Base-by-base conservation (phyloP, 2,888 invertebrate genomes). In the Callosobruchus maculatus region DNA sequence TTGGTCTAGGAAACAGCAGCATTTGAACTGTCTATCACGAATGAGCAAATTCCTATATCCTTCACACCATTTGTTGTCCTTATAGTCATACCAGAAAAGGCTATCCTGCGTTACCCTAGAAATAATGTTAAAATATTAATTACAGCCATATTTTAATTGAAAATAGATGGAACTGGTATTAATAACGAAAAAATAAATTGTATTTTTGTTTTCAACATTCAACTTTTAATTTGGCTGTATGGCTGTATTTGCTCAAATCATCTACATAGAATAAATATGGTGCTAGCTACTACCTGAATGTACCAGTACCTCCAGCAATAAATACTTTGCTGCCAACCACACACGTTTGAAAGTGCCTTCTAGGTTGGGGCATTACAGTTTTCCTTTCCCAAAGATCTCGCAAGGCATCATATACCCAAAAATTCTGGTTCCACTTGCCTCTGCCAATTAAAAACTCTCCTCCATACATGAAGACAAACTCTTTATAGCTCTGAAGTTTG, bases 311-410 rank as follows among this genome's bases (percentile, higher is more conserved):
- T 70, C 86, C 86, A 67, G 86, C 78, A 31, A 87, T 82, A 76
- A 82, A 87, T 49, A 87, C 76, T 74, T 80, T 81, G 74, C 83
- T 78, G n/a, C 82, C 83, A 67, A 83, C 79, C 70, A 86, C 79
- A 73, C 84, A 84, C 3, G 84, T 79, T 77, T 85, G 81, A 77
- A 87, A 87, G 81, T 87, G 86, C 68, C 87, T 80, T 71, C 86
- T 80, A n/a, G 78, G 80, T 70, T 78, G 78, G 18, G 85, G 84
- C 71, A 86, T 75, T 72, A 83, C 84, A 74, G 75, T 81, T 78
- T 82, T 83, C 71, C 78, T 78, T 71, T 82, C 78, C 86, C 86
- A 87, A 74, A 75, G 77, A 67, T 84, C 83, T 74, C 79, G 78
- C 66, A 85, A 81, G 1, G 81, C 83, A 76, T 87, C 82, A 71